Base-by-base conservation (phyloP, 2,113 vertebrate genomes). In the Gila orcuttii region DNA sequence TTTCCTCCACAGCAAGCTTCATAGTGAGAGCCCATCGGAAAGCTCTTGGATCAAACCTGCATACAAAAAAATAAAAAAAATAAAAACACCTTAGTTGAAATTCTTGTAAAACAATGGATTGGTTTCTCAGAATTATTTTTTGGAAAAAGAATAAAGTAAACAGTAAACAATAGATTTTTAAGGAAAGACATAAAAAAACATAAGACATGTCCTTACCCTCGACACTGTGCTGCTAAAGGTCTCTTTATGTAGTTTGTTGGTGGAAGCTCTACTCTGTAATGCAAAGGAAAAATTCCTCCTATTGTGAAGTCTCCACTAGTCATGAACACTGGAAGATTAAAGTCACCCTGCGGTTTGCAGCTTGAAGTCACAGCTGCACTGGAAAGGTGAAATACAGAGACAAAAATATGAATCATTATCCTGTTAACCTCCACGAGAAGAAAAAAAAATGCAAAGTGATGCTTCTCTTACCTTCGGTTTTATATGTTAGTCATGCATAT, bases 11-110 rank as follows among this genome's bases (percentile, higher is more conserved):
- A 66, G 95, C 94, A 78, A 94, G 91, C 80, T 88, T 93, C 95
- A 95, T 92, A 0, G 93, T 90, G 80, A 93, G 92, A 83, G 91
- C 92, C 95, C 95, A 95, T 31, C 94, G 93, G 77, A 95, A 93
- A 79, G 94, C 92, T 59, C 93, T 93, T 31, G 93, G 90, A 86
- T 95, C 94, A 93, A 95, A 95, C 21, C 95, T 95, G 75, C 7
- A 64, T 19, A 59, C 6, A 79, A 52, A 78, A n/a, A 88, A 6
- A 68, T 13, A 74, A 4, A 19, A 19, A 11, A 64, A 3, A 74
- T 13, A 10, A 25, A 69, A 15, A n/a, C 12, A 13, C 4, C 2
- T 6, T 28, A 28, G 3, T 62, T 25, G 3, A 28, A 62, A 64
- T 11, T 74, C 11, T 74, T 74, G 23, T 74, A 74, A 74, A 15